Conservation (phyloP, 2,113 vertebrate genomes). For the Tyrannus savana region DNA sequence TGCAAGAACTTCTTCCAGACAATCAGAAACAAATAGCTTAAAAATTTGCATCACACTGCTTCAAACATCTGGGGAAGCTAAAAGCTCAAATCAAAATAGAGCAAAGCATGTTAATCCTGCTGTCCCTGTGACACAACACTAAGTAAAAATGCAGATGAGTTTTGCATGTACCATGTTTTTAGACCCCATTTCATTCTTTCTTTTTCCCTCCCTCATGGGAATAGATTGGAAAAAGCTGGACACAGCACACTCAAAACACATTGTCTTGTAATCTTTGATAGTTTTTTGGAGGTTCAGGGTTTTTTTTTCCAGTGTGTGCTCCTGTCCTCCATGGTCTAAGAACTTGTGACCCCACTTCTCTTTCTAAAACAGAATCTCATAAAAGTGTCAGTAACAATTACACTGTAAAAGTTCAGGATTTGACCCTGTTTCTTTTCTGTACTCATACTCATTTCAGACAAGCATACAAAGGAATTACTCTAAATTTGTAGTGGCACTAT, state of each 20-base stretch:
- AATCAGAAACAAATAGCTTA: constrained; percentile 39
- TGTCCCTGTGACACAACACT: neutral
- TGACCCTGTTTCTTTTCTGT: neutral
- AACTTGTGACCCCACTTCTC: neutral
- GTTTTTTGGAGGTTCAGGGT: neutral
- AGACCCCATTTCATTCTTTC: neutral
- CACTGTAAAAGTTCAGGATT: neutral
- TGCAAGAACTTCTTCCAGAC: neutral
- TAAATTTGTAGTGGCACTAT: constrained; percentile 30
- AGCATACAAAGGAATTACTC: constrained; percentile 5
- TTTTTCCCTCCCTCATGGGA: neutral
- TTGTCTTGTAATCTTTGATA: neutral
- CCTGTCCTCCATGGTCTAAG: neutral
- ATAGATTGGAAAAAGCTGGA: neutral
- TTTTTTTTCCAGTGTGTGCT: neutral
- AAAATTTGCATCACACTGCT: constrained; percentile 31
- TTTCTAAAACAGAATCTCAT: neutral
- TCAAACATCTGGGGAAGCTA: constrained; percentile 45
- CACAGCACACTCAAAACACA: neutral
- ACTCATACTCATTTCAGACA: neutral
- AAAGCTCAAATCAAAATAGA: neutral
- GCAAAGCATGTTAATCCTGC: constrained; percentile 26
- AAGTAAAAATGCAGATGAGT: constrained; percentile 29
- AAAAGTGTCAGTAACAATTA: neutral
- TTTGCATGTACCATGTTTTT: neutral